Percentiles rank a stretch among this genome's conserved stretches.
These are phyloP conservation scores for Magallana gigas DNA, from an alignment of 1,140 invertebrate genomes.

Conservation along the genomic window DNA sequence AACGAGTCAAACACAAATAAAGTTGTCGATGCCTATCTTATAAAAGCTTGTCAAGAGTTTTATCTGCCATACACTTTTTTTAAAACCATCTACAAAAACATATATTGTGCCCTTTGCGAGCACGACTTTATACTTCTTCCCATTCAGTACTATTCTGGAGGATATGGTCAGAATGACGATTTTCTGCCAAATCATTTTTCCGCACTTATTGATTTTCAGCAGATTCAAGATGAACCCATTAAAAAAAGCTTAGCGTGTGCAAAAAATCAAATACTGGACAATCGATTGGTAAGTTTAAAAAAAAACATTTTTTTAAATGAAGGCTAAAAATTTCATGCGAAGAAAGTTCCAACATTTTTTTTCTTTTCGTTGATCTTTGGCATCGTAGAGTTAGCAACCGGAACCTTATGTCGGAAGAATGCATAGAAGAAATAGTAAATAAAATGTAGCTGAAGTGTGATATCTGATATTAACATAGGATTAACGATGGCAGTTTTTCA, in stretches of 20 bases:
- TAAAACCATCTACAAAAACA: neutral
- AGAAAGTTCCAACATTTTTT: too few species aligned
- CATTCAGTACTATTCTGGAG: neutral
- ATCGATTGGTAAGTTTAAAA: neutral
- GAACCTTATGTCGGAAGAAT: too few species aligned
- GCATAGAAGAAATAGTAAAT: too few species aligned
- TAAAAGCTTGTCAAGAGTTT: neutral
- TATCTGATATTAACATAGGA: too few species aligned
- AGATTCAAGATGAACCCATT: too few species aligned
- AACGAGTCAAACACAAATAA: neutral
- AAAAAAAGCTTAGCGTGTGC: neutral
- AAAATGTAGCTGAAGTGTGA: too few species aligned
- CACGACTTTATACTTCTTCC: neutral
- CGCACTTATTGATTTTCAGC: neutral
- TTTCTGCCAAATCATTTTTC: neutral
- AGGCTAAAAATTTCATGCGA: too few species aligned
- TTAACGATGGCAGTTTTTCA: too few species aligned
- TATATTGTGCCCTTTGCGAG: slow-evolving; percentile 12
- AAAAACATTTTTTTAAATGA: too few species aligned
- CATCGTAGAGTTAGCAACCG: too few species aligned
- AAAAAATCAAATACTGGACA: neutral
- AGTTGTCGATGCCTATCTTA: neutral
- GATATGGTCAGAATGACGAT: neutral
- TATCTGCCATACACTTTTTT: neutral
- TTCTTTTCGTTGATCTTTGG: too few species aligned